These are phyloP conservation scores for Spinibarbus caldwelli DNA, from an alignment of 2,797 vertebrate genomes.

Conservation along the genomic window DNA sequence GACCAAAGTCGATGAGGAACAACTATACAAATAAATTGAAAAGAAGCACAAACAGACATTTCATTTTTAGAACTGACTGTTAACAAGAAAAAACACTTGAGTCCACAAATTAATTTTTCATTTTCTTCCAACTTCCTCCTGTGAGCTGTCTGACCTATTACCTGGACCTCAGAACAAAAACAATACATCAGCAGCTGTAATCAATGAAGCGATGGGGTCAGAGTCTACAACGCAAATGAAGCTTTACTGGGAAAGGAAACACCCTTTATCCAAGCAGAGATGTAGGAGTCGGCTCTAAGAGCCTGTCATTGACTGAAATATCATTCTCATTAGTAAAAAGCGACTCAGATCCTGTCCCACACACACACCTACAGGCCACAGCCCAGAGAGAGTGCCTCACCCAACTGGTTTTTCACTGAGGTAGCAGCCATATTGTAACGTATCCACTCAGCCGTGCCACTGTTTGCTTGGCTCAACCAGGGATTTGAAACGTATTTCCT, in stretches of 20 bases:
- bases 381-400: background rate
- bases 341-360: constrained; percentile 12
- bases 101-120: background rate
- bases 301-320: constrained; percentile 12
- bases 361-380: background rate
- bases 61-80: constrained; percentile 36
- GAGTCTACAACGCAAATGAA: constrained; percentile 11
- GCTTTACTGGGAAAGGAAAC: constrained; percentile 1
- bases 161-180: constrained; percentile 32
- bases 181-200: constrained; percentile 2
- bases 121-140: constrained; percentile 34
- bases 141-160: constrained; percentile 26
- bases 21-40: constrained; percentile 83
- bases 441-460: constrained; percentile 42
- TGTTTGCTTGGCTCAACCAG: constrained; percentile 36
- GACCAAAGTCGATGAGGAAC: constrained; percentile 99
- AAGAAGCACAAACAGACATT: constrained; percentile 36
- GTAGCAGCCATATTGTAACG: constrained; percentile 38
- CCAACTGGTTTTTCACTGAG: constrained; percentile 38
- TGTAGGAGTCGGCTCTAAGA: background rate
- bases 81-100: background rate
- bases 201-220: constrained; percentile 39
- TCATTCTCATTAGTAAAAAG: constrained; percentile 17
- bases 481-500: constrained; percentile 55
- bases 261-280: constrained; percentile 20